Base-by-base conservation (phyloP, 1,140 invertebrate genomes). In the Ridgeia piscesae region DNA sequence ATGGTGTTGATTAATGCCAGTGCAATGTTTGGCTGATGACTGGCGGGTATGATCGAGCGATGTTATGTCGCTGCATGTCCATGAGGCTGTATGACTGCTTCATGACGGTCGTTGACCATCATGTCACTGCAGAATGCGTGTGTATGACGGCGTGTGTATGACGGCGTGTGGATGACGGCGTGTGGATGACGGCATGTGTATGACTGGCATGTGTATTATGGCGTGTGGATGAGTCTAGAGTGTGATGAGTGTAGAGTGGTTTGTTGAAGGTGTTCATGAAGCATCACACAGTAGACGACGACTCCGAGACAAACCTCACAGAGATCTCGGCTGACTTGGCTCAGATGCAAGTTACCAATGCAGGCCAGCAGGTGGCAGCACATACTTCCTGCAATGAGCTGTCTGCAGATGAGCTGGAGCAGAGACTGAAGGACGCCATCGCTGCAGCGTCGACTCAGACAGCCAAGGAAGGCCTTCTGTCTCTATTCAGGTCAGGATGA, bases 401-500 rank as follows among this genome's bases (percentile, higher is more conserved):
- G 27, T 31, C 58, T 14, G 58, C 14, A 27, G 27, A 21, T 21
- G 27, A 77, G 17, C 58, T 77, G 58, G 58, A 77, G 58, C 17
- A 17, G 8, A 91, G 50, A 35, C 33, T 91, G 34, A 8, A 91
- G 35, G 33, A n/a, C n/a, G 35, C 35, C 33, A 35, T 91, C 34
- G 35, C 35, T 34, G 35, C 33, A 34, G 50, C 11, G 21, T 33
- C 35, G 2, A 91, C 33, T 31, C 35, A 33, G 9, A 91, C 91
- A 34, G 35, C 91, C n/a, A 35, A 91, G 91, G 91, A 91, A 42
- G n/a, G 35, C 11, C 34, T 91, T 58, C 35, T 35, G n/a, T 35
- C 35, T 91, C 91, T 91, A 17, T 35, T 91, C 33, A 91, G 91
- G 91, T 91, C 58, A 77, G 58, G 2, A 77, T 42, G 42, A 42